Evolutionary conservation across 2,888 invertebrate genomes (phyloP).

Genomic region (Cerastis rubricosa): DNA sequence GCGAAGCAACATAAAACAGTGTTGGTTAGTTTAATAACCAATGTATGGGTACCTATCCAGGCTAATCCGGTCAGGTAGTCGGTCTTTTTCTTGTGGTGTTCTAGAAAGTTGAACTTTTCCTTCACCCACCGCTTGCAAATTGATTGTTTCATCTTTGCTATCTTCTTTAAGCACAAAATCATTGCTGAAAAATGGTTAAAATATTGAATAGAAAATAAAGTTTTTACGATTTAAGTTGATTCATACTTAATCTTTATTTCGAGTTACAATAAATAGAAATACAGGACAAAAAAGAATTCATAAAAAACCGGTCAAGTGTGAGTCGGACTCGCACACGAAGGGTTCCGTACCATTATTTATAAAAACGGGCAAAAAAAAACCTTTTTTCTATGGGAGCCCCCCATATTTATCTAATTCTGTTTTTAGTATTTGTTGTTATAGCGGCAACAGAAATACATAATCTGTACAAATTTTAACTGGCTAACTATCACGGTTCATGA

Average conservation of each 20-base stretch:
- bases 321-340: no score
- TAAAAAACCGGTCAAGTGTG: no score
- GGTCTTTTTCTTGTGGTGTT: constrained; percentile 94
- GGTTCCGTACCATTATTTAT: no score
- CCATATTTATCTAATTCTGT: no score
- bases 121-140: constrained; percentile 91
- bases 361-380: no score
- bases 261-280: neutral
- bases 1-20: neutral
- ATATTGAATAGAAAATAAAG: neutral
- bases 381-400: no score
- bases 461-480: no score
- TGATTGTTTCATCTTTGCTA: constrained; percentile 82
- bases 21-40: neutral
- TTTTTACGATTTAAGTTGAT: neutral
- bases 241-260: neutral
- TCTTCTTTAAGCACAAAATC: constrained; percentile 78
- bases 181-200: constrained; percentile 50
- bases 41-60: constrained; percentile 92
- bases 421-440: no score
- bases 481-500: no score
- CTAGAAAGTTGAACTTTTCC: constrained; percentile 93
- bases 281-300: no score
- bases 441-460: no score
- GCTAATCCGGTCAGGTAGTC: constrained; percentile 96